A percentile compares a stretch with the other conserved stretches of the same genome.
Conservation (phyloP, 1,140 invertebrate genomes). For the Steinernema khuongi region DNA sequence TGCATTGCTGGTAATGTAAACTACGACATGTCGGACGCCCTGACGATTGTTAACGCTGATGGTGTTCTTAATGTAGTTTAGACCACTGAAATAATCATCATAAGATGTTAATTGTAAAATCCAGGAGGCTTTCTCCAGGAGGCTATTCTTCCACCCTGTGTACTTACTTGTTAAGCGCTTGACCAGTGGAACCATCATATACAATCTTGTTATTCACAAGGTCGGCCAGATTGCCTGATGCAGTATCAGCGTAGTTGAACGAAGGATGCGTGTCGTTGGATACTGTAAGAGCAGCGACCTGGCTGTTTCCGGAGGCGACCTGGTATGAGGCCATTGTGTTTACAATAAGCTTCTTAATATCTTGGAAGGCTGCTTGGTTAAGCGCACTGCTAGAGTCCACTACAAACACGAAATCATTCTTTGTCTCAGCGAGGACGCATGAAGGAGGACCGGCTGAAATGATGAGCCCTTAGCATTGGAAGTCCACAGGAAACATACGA, state of each 20-base stretch:
- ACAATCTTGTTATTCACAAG: conserved; percentile 3
- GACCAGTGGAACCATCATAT: conserved; percentile 18
- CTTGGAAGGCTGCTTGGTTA: conserved; percentile 5
- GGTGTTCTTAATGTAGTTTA: conserved; percentile 20
- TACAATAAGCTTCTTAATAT: conserved; percentile 23
- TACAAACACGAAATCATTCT: conserved; percentile 26
- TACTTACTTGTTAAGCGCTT: conserved; percentile 19
- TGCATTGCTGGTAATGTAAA: conserved; percentile 28
- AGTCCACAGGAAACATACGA: background rate
- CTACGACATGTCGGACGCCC: conserved; percentile 22
- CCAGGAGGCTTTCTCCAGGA: background rate
- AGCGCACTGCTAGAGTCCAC: conserved; percentile 26
- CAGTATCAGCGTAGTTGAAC: conserved; percentile 2
- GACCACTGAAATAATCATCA: too few relatives aligned
- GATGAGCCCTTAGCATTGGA: background rate
- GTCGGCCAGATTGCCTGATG: background rate
- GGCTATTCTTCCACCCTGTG: background rate
- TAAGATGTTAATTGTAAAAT: too few relatives aligned
- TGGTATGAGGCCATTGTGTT: conserved; percentile 22
- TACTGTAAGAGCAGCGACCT: conserved; percentile 25
- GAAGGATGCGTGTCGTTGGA: conserved; percentile 26
- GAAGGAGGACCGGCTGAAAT: conserved; percentile 23
- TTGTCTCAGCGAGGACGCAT: conserved; percentile 16
- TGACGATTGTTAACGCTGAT: background rate
- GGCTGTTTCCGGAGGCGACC: conserved; percentile 4